phyloP scores from a whole-genome alignment of 1,140 invertebrate genomes.

The Doryteuthis pealeii region DNA sequence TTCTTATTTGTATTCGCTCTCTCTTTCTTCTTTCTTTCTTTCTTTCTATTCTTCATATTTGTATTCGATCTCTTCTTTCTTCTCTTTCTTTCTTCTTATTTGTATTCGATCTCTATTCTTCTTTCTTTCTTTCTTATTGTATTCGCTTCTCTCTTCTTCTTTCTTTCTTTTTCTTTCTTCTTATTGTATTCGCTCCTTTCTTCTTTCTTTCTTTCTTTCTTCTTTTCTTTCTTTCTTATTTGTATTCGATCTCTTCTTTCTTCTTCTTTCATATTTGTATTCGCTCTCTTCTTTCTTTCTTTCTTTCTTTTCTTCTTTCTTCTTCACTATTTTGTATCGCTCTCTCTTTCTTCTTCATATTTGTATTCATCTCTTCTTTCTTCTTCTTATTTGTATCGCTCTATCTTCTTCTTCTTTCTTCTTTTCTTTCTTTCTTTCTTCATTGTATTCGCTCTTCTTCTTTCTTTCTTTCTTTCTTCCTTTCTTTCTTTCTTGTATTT shows the following conservation, averaged over 20 bases:
- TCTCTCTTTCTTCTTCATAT: too few relatives aligned
- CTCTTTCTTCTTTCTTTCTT: too few relatives aligned
- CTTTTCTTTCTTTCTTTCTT: background rate
- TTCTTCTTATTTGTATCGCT: background rate
- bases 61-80: background rate
- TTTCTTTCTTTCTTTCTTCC: background rate
- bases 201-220: too few relatives aligned
- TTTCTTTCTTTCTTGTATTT: too few relatives aligned
- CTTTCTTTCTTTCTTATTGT: too few relatives aligned
- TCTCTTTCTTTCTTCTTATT: background rate
- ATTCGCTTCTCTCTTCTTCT: too few relatives aligned
- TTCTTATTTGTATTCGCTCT: too few relatives aligned
- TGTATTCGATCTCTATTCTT: too few relatives aligned
- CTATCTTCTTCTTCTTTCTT: background rate
- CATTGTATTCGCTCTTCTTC: background rate
- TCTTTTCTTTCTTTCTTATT: too few relatives aligned
- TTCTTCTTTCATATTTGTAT: too few relatives aligned
- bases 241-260: too few relatives aligned
- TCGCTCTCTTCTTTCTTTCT: background rate
- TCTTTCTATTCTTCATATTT: background rate
- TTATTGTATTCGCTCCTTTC: too few relatives aligned
- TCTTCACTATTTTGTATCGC: background rate
- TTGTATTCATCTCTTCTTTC: background rate
- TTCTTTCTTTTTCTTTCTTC: background rate
- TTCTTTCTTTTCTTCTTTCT: background rate